Evolutionary conservation across 2,797 vertebrate species (phyloP).

Genomic region (Scomberomorus guttatus): DNA sequence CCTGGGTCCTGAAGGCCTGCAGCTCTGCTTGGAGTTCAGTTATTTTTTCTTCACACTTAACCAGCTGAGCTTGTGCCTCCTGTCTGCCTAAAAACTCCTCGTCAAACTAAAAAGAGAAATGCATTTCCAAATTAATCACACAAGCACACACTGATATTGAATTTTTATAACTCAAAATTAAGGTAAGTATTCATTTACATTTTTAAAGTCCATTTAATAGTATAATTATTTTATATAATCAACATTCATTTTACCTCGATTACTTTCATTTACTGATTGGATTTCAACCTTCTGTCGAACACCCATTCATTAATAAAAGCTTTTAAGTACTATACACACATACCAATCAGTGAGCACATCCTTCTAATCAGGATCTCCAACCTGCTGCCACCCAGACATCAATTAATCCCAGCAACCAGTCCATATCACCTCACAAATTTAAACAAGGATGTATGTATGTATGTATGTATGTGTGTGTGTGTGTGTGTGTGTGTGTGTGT

Average conservation of each 20-base stretch:
- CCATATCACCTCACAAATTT: slow-evolving; percentile 14
- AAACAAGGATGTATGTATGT: neutral
- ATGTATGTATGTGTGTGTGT: too few species aligned
- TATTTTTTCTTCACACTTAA: slow-evolving; percentile 92
- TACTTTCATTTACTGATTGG: slow-evolving; percentile 42
- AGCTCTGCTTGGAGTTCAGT: slow-evolving; percentile 91
- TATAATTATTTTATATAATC: slow-evolving; percentile 27
- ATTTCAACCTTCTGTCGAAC: slow-evolving; percentile 41
- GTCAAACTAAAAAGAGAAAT: slow-evolving; percentile 88
- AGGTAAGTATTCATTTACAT: neutral
- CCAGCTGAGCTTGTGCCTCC: slow-evolving; percentile 91
- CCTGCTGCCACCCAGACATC: slow-evolving; percentile 29
- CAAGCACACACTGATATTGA: slow-evolving; percentile 5
- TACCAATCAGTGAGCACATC: slow-evolving; percentile 36
- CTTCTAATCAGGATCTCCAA: slow-evolving; percentile 50
- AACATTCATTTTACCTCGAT: slow-evolving; percentile 36
- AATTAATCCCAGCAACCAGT: slow-evolving; percentile 32
- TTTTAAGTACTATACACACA: slow-evolving; percentile 24
- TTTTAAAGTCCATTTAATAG: slow-evolving; percentile 19
- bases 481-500: neutral
- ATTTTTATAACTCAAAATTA: slow-evolving; percentile 8
- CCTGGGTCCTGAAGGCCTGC: slow-evolving; percentile 92
- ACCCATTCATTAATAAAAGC: slow-evolving; percentile 21
- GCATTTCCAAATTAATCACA: slow-evolving; percentile 15
- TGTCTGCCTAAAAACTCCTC: slow-evolving; percentile 94